Percentiles rank a stretch among this genome's conserved stretches.
These are phyloP conservation scores for Nothocercus julius DNA, from an alignment of 2,113 vertebrate species.

Conservation along the genomic window DNA sequence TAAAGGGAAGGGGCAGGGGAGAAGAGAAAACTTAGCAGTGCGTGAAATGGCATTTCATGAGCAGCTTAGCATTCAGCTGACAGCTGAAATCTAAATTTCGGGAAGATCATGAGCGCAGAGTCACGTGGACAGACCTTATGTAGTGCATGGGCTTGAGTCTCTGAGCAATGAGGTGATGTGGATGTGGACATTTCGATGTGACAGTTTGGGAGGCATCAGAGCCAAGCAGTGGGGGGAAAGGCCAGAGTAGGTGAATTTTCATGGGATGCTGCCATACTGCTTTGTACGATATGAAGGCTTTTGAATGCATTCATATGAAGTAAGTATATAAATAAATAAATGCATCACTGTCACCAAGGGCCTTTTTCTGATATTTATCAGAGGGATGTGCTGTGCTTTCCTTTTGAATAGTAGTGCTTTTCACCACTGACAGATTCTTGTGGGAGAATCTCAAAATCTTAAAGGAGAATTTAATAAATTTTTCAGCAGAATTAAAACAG, in stretches of 20 bases:
- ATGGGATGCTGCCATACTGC: neutral
- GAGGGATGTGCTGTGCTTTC: neutral
- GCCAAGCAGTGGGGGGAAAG: neutral
- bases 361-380: constrained; percentile 49
- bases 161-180: neutral
- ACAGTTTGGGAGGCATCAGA: neutral
- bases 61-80: constrained; percentile 21
- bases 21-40: neutral
- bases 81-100: constrained; percentile 53
- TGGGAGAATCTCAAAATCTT: neutral
- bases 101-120: neutral
- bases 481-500: constrained; percentile 7
- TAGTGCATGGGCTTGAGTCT: neutral
- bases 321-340: constrained; percentile 1
- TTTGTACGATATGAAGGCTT: neutral
- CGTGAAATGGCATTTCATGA: constrained; percentile 39
- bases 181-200: neutral
- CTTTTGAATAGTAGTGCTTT: constrained; percentile 10
- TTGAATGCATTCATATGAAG: neutral
- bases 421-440: neutral
- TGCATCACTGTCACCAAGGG: neutral
- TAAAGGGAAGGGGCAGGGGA: neutral
- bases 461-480: neutral
- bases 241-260: neutral
- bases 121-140: neutral